phyloP scores from a whole-genome alignment of 2,797 vertebrate genomes.

The Betta splendens region DNA sequence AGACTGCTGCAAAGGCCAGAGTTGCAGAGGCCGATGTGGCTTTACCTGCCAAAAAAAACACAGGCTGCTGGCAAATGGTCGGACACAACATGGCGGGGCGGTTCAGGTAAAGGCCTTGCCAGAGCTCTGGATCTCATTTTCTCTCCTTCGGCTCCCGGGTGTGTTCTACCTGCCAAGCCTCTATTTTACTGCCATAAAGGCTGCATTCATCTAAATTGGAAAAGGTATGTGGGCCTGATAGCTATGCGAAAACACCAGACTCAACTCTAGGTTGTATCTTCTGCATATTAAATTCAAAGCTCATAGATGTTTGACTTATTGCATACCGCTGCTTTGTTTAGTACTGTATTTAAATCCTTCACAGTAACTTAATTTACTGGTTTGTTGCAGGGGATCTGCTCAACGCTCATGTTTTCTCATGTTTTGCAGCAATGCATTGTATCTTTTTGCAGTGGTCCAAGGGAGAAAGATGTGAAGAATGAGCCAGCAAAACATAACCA shows the following conservation, averaged over 20 bases:
- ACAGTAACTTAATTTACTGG: conserved; percentile 56
- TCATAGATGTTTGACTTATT: conserved; percentile 26
- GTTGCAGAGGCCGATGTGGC: conserved; percentile 23
- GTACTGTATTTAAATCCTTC: conserved; percentile 61
- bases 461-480: conserved; percentile 39
- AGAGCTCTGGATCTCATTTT: conserved; percentile 84
- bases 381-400: conserved; percentile 42
- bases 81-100: conserved; percentile 66
- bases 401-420: conserved; percentile 17
- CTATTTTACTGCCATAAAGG: conserved; percentile 78
- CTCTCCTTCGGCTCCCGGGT: conserved; percentile 72
- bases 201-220: conserved; percentile 79
- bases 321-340: conserved; percentile 66
- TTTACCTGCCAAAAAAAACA: conserved; percentile 72
- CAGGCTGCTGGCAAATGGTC: conserved; percentile 60
- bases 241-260: conserved; percentile 54
- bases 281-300: conserved; percentile 40
- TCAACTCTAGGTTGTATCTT: conserved; percentile 35
- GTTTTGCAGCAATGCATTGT: conserved; percentile 10
- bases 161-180: conserved; percentile 77
- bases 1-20: conserved; percentile 38
- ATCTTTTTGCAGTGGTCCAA: conserved; percentile 7
- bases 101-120: conserved; percentile 76
- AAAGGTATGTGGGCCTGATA: conserved; percentile 74
- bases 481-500: conserved; percentile 62